Evolutionary conservation across 2,113 vertebrate species (phyloP), one percentile per base, ranked within the genome.

Genomic region (Hydropotes inermis): DNA sequence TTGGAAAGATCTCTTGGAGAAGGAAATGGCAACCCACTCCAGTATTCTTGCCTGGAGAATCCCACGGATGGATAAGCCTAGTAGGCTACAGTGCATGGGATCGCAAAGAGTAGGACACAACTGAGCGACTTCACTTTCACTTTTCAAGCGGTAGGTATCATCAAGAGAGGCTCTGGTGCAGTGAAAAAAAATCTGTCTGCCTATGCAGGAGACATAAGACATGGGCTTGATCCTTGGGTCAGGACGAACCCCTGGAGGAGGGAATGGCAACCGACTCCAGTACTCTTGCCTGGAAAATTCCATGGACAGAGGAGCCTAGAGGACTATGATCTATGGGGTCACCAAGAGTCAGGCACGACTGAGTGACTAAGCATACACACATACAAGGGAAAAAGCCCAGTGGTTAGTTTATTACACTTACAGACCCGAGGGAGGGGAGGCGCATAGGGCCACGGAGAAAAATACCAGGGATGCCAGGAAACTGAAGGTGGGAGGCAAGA

Each of bases 401-500:
- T 21, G 21, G 14, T 54, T 33, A 36, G n/a, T 70, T 70, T 11
- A 4, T 81, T 21, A 7, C 7, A 4, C 9, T 57, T 30, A 14
- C 1, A 74, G 55, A 5, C 23, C n/a, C 28, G 45, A 1, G n/a
- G 76, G 47, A 27, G 0, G 2, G 45, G 58, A 94, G 74, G 36
- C 15, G 4, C 10, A 36, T 3, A 12, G 45, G 19, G n/a, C 92
- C 3, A 23, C 5, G 1, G 0, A 1, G 28, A 27, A 27, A 79
- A 54, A 28, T 23, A 5, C 70, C n/a, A 45, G 45, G 27, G 9
- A 6, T 39, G 36, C 14, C 36, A 45, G 47, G 57, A 81, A 60
- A 33, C 52, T 47, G 52, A 36, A 84, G 64, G 21, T 27, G 13
- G 14, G 39, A 17, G 50, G 17, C 14, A 2, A 30, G 30, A 3